These are phyloP conservation scores for Glyphotaelius pellucidus DNA, from an alignment of 2,888 invertebrate species.

Conservation along the genomic window DNA sequence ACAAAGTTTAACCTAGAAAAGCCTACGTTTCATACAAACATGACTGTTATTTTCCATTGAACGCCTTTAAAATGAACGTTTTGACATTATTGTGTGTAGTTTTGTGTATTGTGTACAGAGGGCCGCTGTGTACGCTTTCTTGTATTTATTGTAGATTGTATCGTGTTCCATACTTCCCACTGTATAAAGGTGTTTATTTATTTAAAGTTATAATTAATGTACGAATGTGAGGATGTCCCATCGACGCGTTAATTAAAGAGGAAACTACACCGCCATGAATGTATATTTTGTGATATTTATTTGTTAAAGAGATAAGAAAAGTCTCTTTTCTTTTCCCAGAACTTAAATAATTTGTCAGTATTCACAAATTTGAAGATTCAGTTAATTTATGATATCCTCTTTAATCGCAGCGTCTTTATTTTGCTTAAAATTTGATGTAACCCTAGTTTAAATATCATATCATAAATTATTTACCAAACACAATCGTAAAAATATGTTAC, in stretches of 20 bases:
- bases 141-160: slow-evolving; percentile 64
- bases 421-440: neutral
- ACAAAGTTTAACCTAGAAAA: too few species aligned
- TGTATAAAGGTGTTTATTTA: slow-evolving; percentile 66
- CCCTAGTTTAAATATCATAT: slow-evolving; percentile 28
- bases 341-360: neutral
- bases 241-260: neutral
- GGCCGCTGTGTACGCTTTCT: neutral
- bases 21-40: neutral
- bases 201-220: slow-evolving; percentile 58
- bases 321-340: neutral
- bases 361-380: neutral
- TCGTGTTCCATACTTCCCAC: slow-evolving; percentile 57
- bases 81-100: neutral
- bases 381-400: neutral
- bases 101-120: neutral
- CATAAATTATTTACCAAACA: slow-evolving; percentile 31
- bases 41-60: neutral
- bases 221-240: slow-evolving; percentile 24
- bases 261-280: slow-evolving; percentile 9
- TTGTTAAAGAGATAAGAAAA: neutral
- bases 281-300: slow-evolving; percentile 50
- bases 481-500: neutral
- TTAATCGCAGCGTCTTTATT: neutral
- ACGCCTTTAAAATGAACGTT: neutral